Base-by-base conservation (phyloP, 2,888 invertebrate species). In the Exephanes ischioxanthus region DNA sequence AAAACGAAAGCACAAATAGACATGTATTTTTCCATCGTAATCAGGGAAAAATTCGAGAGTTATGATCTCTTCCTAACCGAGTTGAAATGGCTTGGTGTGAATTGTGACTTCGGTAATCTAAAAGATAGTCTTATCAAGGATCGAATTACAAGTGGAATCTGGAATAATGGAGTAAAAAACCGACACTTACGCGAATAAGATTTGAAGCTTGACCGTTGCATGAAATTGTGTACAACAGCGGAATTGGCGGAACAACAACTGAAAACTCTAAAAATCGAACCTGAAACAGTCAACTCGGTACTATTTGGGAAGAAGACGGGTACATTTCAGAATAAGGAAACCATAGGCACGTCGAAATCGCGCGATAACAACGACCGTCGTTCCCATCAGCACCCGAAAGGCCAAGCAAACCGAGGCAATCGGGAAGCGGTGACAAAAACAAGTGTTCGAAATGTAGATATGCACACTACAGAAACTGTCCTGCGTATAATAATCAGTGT, bases 41-140 rank as follows among this genome's bases (percentile, higher is more conserved):
- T 6, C 88, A 89, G 78, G 30, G 78, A n/a, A 16, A 63, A 72
- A 5, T 86, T 85, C 53, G 88, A 89, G 61, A 84, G 30, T n/a
- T 88, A 89, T 53, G 88, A 88, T 45, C 41, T 63, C 7, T 90
- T 88, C 61, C n/a, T 90, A 9, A 88, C 88, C 0, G 89, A 89
- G 1, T 72, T 89, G n/a, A 87, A 87, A 77, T 88, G 63, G 66
- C 48, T 87, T 14, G 88, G 87, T 80, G 72, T 85, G 1, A 79
- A 83, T 33, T 89, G 88, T 85, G 85, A 80, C 14, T 90, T 90
- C 58, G 88, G 86, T 9, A 66, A 70, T 9, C 72, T 87, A 3
- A 84, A 84, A 61, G 88, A 89, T 16, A 85, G 89, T 67, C 22
- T 89, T 9, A 89, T 90, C 4, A 73, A 87, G 71, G 89, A 90